phyloP scores from a whole-genome alignment of 2,888 invertebrate genomes.

The Eupithecia vulgata region DNA sequence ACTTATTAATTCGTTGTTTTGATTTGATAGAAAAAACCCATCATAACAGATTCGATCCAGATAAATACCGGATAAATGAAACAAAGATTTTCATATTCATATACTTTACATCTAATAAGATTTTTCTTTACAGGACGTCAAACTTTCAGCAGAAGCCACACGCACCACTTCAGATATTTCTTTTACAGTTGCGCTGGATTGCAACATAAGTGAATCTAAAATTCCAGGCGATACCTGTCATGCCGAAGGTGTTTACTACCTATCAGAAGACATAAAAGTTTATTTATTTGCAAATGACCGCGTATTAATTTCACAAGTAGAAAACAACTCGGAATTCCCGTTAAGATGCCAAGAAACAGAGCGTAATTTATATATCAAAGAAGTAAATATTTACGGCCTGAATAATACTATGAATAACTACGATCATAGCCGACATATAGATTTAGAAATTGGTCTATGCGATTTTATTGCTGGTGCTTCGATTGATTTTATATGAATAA shows the following conservation, averaged over 20 bases:
- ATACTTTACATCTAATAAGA: background rate
- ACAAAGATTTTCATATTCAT: background rate
- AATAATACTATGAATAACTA: constrained; percentile 69
- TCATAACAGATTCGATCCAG: background rate
- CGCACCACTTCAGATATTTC: constrained; percentile 59
- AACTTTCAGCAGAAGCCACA: constrained; percentile 63
- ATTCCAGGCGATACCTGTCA: background rate
- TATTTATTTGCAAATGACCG: constrained; percentile 57
- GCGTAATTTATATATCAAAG: constrained; percentile 56
- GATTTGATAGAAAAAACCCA: background rate
- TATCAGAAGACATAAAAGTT: constrained; percentile 58
- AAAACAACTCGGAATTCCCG: constrained; percentile 45
- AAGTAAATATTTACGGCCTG: constrained; percentile 70
- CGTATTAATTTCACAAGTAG: constrained; percentile 56
- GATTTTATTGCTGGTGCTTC: constrained; percentile 46
- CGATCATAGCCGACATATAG: constrained; percentile 60
- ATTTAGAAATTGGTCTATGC: constrained; percentile 61
- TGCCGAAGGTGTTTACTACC: constrained; percentile 58
- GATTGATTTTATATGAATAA: constrained; percentile 35
- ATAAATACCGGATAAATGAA: background rate
- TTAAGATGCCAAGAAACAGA: constrained; percentile 52
- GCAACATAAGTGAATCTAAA: constrained; percentile 48
- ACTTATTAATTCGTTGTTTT: background rate
- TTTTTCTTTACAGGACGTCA: constrained; percentile 57
- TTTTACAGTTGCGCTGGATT: constrained; percentile 66